A percentile compares a stretch with the other conserved stretches of the same genome.
These are phyloP conservation scores for Chinchilla lanigera DNA, from an alignment of 2,113 vertebrate genomes.

Conservation along the genomic window DNA sequence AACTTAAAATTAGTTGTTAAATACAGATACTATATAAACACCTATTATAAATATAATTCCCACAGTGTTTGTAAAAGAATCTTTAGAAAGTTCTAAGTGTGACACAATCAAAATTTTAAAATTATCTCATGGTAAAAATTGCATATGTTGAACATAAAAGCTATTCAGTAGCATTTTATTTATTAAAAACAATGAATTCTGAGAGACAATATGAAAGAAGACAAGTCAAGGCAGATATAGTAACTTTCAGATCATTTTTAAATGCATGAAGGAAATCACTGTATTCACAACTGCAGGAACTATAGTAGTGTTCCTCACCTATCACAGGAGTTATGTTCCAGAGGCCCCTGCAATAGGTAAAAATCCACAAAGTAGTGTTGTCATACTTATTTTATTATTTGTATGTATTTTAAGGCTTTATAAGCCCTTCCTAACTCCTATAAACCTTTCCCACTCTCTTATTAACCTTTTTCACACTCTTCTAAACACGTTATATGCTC, in stretches of 20 bases:
- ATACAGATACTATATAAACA: constrained; percentile 28
- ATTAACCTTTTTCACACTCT: too few species aligned
- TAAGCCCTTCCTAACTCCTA: too few species aligned
- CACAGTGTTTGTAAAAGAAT: not conserved
- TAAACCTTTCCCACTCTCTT: too few species aligned
- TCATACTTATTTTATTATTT: too few species aligned
- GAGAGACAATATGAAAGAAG: not conserved
- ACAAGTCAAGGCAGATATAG: not conserved
- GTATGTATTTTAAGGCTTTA: too few species aligned
- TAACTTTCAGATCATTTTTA: constrained; percentile 18
- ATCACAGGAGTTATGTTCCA: too few species aligned
- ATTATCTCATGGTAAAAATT: not conserved
- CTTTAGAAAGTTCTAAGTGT: not conserved
- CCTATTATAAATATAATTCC: not conserved
- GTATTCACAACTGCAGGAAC: not conserved
- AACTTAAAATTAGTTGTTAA: constrained; percentile 44
- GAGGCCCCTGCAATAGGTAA: too few species aligned
- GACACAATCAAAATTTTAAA: not conserved
- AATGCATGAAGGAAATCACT: constrained; percentile 4
- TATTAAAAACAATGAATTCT: constrained; percentile 1
- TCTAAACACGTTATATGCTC: too few species aligned
- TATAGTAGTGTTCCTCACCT: not conserved
- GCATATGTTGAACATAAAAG: not conserved
- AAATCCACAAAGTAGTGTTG: too few species aligned
- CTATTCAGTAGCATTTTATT: not conserved